These are phyloP conservation scores for Ganaspis sp. DNA, from an alignment of 1,140 invertebrate species.

Conservation along the genomic window DNA sequence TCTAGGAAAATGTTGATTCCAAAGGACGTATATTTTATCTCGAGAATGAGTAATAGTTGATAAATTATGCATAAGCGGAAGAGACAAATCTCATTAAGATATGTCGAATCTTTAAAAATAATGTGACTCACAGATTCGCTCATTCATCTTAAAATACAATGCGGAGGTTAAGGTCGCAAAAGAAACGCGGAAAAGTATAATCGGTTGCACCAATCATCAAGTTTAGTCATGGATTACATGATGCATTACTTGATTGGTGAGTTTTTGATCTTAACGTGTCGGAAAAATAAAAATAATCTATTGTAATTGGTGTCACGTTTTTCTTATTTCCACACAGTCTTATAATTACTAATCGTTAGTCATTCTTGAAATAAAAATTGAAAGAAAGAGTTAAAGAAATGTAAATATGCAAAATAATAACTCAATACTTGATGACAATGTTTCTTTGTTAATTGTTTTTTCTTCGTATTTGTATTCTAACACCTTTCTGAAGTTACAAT, in stretches of 20 bases:
- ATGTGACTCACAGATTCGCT: neutral
- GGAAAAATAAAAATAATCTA: neutral
- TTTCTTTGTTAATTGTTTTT: no score
- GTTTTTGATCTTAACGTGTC: neutral
- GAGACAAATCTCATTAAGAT: constrained; percentile 13
- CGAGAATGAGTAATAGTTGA: constrained; percentile 9
- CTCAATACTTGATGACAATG: no score
- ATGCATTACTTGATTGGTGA: neutral
- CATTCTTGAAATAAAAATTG: no score
- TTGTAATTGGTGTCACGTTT: neutral
- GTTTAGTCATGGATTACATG: constrained; percentile 9
- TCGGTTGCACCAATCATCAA: neutral
- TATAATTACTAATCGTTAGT: neutral
- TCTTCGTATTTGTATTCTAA: no score
- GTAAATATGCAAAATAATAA: no score
- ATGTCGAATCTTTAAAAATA: neutral
- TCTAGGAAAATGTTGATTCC: neutral
- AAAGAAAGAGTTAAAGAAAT: neutral
- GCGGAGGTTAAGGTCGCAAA: neutral
- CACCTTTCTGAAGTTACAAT: no score
- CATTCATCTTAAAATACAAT: neutral
- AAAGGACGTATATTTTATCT: neutral
- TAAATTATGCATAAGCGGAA: constrained; percentile 7
- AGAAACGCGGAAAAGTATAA: neutral
- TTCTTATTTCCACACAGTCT: neutral